Base-by-base conservation (phyloP, 1,140 invertebrate species). In the Leptinotarsa texana region DNA sequence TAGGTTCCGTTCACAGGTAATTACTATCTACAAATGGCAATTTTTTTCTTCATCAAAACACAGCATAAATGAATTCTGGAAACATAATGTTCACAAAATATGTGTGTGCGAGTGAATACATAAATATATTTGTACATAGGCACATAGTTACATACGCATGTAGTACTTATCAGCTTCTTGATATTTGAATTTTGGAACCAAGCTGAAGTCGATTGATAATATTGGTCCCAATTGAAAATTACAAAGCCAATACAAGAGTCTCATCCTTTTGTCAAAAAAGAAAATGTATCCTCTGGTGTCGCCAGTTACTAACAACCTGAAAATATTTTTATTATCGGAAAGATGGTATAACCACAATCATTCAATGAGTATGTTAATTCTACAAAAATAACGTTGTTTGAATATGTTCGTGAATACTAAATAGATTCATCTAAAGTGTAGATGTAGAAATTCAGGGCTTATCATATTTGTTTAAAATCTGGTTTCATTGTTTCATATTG, bases 191-290 rank as follows among this genome's bases (percentile, higher is more conserved):
- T 74, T 72, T 24, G 85, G 85, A 17, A 80, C 74, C 11, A 87
- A 75, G 76, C 88, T 85, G 74, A 90, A 90, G 68, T 87, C 87
- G 15, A 90, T 83, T 3, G 83, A 84, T 21, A 75, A 81, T 47
- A 90, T 86, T 22, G 81, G 81, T 74, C 87, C 85, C 3, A 89
- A 79, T 1, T 81, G 75, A 61, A 86, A 86, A 3, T 86, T 85
- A 57, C 87, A 81, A 49, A 86, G 83, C 88, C 88, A 89, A 73
- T 88, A 89, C 24, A 91, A 75, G 51, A 90, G 79, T 78, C 83
- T 87, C 75, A 90, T 78, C 70, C 88, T 81, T 42, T 85, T 82
- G 76, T 90, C 88, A 74, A 90, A 90, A 79, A 90, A 90, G 66
- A 80, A 85, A 11, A 90, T 84, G 13, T 87, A 83, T 0, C 89